These are phyloP conservation scores for Plebejus melissa DNA, from an alignment of 2,888 invertebrate species.

Conservation along the genomic window DNA sequence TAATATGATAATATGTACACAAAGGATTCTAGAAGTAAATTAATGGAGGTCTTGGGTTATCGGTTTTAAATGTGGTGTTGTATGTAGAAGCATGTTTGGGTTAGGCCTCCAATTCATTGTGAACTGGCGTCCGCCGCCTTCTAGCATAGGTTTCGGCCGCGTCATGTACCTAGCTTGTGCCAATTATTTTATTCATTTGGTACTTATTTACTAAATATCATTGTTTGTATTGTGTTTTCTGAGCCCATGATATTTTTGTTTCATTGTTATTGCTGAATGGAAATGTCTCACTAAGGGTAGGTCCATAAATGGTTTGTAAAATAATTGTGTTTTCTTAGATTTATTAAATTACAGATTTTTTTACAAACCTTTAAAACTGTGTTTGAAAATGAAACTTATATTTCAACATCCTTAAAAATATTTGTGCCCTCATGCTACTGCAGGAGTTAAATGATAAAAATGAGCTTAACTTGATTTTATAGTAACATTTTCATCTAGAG, in stretches of 20 bases:
- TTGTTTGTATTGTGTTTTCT: not conserved
- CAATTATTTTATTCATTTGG: conserved; percentile 32
- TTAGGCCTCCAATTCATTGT: conserved; percentile 37
- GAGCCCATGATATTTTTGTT: not conserved
- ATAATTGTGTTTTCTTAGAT: too few species aligned
- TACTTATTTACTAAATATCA: not conserved
- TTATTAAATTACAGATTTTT: too few species aligned
- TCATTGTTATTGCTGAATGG: not conserved
- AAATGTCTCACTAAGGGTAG: not conserved
- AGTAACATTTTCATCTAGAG: too few species aligned
- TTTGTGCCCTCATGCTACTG: too few species aligned
- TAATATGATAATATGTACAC: conserved; percentile 29
- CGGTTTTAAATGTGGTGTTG: not conserved
- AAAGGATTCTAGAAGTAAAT: not conserved
- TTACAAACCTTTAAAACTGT: too few species aligned
- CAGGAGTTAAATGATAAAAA: too few species aligned
- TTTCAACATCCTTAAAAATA: too few species aligned
- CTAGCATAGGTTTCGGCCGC: conserved; percentile 31
- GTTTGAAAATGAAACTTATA: too few species aligned
- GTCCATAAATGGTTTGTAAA: not conserved
- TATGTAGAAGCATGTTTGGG: not conserved
- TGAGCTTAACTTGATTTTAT: too few species aligned
- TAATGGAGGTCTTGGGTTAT: not conserved
- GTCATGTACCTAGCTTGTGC: conserved; percentile 39
- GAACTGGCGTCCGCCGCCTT: conserved; percentile 28